A percentile compares a stretch with the other conserved stretches of the same genome.
Conservation (phyloP, 1,140 invertebrate genomes). For the Pseudoatta argentina region DNA sequence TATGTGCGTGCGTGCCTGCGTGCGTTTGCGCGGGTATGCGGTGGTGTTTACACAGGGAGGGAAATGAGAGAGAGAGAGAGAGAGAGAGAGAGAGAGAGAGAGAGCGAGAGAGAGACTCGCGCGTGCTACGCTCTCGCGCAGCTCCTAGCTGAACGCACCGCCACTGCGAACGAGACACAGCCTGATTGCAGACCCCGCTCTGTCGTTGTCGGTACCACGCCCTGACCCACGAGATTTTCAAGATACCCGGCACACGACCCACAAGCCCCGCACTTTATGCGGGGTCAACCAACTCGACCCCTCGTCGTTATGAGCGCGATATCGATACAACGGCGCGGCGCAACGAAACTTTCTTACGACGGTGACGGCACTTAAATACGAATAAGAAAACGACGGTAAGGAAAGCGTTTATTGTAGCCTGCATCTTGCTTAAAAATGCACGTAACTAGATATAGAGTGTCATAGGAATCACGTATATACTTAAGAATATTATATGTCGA, state of each 20-base stretch:
- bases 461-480: too few species aligned
- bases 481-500: not conserved
- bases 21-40: constrained; percentile 3
- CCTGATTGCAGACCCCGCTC: constrained; percentile 63
- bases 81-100: too few species aligned
- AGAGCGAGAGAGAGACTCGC: not conserved
- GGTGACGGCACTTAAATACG: constrained; percentile 44
- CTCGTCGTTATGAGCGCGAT: constrained; percentile 52
- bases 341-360: constrained; percentile 53
- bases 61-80: not conserved
- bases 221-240: constrained; percentile 75
- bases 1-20: constrained; percentile 6
- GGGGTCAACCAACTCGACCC: constrained; percentile 72
- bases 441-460: not conserved
- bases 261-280: constrained; percentile 62
- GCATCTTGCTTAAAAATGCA: not conserved
- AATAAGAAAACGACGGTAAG: not conserved
- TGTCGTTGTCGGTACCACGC: constrained; percentile 65
- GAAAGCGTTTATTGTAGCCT: not conserved
- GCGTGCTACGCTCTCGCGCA: constrained; percentile 12
- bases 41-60: not conserved
- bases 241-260: constrained; percentile 71
- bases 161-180: constrained; percentile 36
- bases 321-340: constrained; percentile 56
- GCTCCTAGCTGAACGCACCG: constrained; percentile 23